Evolutionary conservation across 2,113 vertebrate species (phyloP).

Genomic region (Charadrius vociferus): DNA sequence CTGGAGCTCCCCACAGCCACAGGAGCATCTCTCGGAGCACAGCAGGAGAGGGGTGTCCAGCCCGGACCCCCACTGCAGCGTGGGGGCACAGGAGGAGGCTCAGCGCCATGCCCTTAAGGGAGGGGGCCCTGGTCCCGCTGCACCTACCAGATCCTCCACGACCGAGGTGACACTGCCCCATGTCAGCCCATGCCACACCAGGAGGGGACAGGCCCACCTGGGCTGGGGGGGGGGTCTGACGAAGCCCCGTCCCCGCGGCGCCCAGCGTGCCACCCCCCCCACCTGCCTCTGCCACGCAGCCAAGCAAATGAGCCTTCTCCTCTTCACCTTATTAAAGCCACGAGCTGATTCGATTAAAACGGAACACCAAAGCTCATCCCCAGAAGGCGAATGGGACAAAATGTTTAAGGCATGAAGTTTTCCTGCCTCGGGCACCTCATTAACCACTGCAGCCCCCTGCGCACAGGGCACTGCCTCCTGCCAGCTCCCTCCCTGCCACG

Average conservation of each 20-base stretch:
- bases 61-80: rapidly evolving
- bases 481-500: neutral
- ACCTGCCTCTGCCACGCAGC: neutral
- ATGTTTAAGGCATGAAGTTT: neutral
- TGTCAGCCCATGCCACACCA: neutral
- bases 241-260: rapidly evolving
- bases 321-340: neutral
- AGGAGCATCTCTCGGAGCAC: neutral
- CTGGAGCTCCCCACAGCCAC: neutral
- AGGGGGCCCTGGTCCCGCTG: rapidly evolving
- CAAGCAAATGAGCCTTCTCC: conserved; percentile 1
- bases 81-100: too few species aligned
- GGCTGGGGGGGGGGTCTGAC: rapidly evolving
- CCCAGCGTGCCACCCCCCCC: neutral
- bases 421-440: rapidly evolving
- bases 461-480: neutral
- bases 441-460: neutral
- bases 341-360: neutral
- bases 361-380: neutral
- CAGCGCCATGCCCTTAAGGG: rapidly evolving
- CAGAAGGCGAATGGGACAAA: neutral
- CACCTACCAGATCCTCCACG: rapidly evolving
- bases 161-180: rapidly evolving
- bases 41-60: neutral
- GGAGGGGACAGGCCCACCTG: rapidly evolving